phyloP scores from a whole-genome alignment of 2,797 vertebrate species.

The Crenuchus spilurus region DNA sequence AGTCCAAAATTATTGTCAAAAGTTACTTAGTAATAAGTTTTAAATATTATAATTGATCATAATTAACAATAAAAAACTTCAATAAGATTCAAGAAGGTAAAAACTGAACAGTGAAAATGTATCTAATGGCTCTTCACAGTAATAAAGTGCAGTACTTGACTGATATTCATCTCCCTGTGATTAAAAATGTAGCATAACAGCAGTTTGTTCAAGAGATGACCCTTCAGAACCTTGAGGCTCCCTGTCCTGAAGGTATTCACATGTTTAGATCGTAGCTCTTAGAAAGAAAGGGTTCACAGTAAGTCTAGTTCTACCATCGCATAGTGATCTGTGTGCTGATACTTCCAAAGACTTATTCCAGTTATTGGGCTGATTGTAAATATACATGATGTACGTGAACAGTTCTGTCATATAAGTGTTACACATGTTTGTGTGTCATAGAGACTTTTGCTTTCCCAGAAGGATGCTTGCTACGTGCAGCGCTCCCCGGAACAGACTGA shows the following conservation, averaged over 20 bases:
- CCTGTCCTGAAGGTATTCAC: no score
- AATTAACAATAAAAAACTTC: no score
- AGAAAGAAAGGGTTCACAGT: not conserved
- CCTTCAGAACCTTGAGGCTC: no score
- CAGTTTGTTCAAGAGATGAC: not conserved
- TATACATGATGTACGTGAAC: constrained; percentile 45
- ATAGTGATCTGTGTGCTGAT: not conserved
- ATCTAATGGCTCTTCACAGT: not conserved
- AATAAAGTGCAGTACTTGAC: not conserved
- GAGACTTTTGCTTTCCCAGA: constrained; percentile 85
- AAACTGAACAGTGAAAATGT: not conserved
- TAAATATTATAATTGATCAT: no score
- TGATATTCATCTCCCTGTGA: not conserved
- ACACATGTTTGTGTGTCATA: constrained; percentile 66
- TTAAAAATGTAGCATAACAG: not conserved
- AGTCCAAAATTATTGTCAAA: no score
- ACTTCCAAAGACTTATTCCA: not conserved
- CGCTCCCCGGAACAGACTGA: constrained; percentile 76
- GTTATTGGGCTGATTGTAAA: constrained; percentile 2
- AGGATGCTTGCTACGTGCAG: constrained; percentile 80
- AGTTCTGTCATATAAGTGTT: not conserved
- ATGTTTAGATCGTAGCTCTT: no score
- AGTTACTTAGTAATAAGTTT: no score
- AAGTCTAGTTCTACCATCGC: not conserved
- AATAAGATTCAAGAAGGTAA: no score